A percentile compares a stretch with the other conserved stretches of the same genome.
Conservation (phyloP, 2,113 vertebrate genomes). For the Chascanopsetta lugubris region DNA sequence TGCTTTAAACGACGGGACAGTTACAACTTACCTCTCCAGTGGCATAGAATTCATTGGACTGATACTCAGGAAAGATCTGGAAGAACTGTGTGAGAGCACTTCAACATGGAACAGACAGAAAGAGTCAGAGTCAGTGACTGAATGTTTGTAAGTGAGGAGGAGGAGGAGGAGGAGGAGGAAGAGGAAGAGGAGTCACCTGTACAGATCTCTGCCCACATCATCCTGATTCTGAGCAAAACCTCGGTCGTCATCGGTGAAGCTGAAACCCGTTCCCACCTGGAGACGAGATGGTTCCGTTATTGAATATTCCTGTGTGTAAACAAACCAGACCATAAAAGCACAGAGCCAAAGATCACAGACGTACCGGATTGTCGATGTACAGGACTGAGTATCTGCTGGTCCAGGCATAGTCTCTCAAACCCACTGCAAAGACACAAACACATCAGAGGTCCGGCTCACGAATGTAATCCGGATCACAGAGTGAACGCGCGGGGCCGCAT, state of each 20-base stretch:
- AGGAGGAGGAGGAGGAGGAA: no score
- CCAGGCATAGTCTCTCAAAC: constrained; percentile 80
- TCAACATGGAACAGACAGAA: constrained; percentile 26
- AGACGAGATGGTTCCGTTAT: background rate
- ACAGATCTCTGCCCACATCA: constrained; percentile 82
- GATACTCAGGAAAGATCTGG: constrained; percentile 86
- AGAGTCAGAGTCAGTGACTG: background rate
- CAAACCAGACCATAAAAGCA: background rate
- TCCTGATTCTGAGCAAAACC: constrained; percentile 83
- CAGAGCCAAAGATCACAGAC: constrained; percentile 26
- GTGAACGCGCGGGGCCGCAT: background rate
- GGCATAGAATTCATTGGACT: constrained; percentile 85
- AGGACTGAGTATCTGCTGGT: constrained; percentile 84
- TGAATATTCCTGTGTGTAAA: background rate
- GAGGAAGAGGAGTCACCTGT: constrained; percentile 69
- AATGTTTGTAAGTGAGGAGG: background rate
- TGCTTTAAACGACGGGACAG: no score
- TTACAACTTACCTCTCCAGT: constrained; percentile 81
- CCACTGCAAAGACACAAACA: constrained; percentile 69
- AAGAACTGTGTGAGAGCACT: constrained; percentile 86
- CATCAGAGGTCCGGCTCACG: no score
- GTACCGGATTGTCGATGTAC: constrained; percentile 85
- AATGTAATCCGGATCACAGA: background rate
- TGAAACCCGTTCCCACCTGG: constrained; percentile 87
- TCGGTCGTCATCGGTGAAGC: constrained; percentile 76